Conservation (phyloP, 2,888 invertebrate genomes). For the Aspidiotus rigidus region DNA sequence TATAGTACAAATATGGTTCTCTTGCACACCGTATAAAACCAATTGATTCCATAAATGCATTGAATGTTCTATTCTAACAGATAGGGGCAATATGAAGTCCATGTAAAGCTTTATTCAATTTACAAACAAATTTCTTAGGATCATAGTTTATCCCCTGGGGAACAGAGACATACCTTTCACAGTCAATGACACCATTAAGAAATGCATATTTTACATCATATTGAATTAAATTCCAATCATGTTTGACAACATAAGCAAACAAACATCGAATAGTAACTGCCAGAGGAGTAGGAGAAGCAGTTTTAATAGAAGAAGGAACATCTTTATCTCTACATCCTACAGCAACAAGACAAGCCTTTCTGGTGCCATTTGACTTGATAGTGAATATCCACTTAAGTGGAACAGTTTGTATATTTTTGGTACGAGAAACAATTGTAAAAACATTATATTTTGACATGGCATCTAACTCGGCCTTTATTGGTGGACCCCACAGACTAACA, state of each 20-base stretch:
- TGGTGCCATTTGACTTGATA: neutral
- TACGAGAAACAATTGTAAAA: neutral
- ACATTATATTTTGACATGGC: neutral
- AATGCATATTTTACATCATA: neutral
- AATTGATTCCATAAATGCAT: neutral
- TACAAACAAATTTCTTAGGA: neutral
- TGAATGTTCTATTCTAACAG: neutral
- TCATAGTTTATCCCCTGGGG: neutral
- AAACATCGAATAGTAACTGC: neutral
- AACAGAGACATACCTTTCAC: neutral
- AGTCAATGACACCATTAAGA: neutral
- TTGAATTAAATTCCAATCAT: neutral
- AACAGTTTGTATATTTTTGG: neutral
- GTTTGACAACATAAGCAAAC: neutral
- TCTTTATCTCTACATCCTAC: neutral
- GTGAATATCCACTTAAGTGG: neutral
- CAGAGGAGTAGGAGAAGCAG: neutral
- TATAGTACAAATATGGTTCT: neutral
- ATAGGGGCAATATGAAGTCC: neutral
- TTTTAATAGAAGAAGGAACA: neutral
- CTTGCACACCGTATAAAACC: neutral
- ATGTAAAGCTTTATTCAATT: slow-evolving; percentile 6
- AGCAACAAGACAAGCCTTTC: neutral
- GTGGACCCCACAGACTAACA: neutral
- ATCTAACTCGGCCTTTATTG: slow-evolving; percentile 1